Conservation (phyloP, 2,797 vertebrate genomes). For the Hemitrygon akajei region DNA sequence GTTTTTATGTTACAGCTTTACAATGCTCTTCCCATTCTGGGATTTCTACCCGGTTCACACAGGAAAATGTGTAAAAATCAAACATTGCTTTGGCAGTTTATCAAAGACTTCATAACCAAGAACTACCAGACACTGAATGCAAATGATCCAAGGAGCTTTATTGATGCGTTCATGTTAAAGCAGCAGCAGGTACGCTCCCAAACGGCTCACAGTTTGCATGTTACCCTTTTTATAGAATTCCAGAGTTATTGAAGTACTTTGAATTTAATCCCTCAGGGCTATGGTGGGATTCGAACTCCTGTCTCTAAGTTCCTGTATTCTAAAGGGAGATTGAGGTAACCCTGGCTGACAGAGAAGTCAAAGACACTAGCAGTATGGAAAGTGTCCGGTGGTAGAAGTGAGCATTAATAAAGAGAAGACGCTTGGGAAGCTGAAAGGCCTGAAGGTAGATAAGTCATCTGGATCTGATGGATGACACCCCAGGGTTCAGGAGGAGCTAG, state of each 20-base stretch:
- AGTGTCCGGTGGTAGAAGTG: too few species aligned
- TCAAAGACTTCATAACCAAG: background rate
- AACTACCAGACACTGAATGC: background rate
- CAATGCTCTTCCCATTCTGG: slow-evolving; percentile 21
- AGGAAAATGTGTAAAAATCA: background rate
- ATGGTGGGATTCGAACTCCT: too few species aligned
- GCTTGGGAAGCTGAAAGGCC: too few species aligned
- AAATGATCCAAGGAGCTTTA: slow-evolving; percentile 19
- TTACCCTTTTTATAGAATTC: background rate
- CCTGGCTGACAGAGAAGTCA: too few species aligned
- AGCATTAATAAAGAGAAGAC: too few species aligned
- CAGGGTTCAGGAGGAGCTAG: too few species aligned
- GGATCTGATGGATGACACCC: too few species aligned
- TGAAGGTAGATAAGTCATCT: too few species aligned
- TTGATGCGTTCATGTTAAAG: background rate
- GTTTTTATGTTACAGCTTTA: background rate
- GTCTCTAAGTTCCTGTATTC: background rate
- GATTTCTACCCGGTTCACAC: background rate
- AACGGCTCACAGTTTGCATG: background rate
- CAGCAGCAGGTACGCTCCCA: background rate
- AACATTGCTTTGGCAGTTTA: fast-evolving
- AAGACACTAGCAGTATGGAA: too few species aligned
- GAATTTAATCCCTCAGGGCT: too few species aligned
- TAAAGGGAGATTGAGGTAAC: background rate
- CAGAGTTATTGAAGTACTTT: too few species aligned